phyloP scores from a whole-genome alignment of 2,888 invertebrate species.

The Tetragnatha montana region DNA sequence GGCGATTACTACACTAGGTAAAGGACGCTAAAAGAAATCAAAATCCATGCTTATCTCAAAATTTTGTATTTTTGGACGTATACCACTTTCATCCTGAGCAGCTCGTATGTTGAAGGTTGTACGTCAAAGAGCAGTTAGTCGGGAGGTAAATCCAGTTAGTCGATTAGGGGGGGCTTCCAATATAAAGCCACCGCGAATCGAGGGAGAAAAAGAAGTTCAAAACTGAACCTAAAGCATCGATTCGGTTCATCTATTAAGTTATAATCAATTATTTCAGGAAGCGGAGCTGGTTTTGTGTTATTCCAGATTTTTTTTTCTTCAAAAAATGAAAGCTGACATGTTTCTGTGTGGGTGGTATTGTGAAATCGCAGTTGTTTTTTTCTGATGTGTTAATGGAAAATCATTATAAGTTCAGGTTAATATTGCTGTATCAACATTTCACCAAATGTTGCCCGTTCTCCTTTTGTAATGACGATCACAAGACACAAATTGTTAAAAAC shows the following conservation, averaged over 20 bases:
- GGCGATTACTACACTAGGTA: too few species aligned
- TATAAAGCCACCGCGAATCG: conserved; percentile 34
- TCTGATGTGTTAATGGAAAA: too few species aligned
- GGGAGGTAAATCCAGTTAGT: conserved; percentile 5
- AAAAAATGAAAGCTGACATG: background rate
- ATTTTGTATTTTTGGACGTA: too few species aligned
- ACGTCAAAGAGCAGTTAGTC: conserved; percentile 6
- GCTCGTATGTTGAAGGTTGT: background rate
- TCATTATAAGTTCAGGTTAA: too few species aligned
- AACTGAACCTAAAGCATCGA: conserved; percentile 35
- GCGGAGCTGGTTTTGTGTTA: conserved; percentile 29
- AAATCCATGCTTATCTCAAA: too few species aligned
- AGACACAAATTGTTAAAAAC: too few species aligned
- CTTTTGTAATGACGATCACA: too few species aligned
- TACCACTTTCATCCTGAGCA: too few species aligned
- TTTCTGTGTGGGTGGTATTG: conserved; percentile 6
- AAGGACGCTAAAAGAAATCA: too few species aligned
- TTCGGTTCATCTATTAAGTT: conserved; percentile 50
- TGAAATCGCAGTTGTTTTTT: background rate
- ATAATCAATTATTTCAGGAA: conserved; percentile 56
- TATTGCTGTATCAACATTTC: too few species aligned
- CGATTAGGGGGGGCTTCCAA: conserved; percentile 37
- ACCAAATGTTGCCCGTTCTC: too few species aligned
- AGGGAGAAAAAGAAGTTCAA: conserved; percentile 45
- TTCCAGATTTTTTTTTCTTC: conserved; percentile 12